phyloP scores from a whole-genome alignment of 2,888 invertebrate genomes.

The Fabriciana adippe region DNA sequence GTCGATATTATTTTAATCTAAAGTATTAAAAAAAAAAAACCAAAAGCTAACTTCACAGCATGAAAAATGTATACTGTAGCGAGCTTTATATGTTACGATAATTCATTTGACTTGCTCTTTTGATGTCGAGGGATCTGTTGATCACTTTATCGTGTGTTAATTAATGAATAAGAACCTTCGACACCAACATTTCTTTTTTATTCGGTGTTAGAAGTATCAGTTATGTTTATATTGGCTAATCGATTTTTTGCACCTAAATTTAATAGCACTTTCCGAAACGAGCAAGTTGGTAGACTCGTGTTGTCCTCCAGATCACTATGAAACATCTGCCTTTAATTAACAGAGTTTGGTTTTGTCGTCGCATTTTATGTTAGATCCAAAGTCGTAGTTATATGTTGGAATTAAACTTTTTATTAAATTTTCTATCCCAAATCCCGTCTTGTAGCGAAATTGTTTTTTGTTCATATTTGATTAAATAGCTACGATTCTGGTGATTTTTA shows the following conservation, averaged over 20 bases:
- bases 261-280: slow-evolving; percentile 28
- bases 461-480: not conserved
- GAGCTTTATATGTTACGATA: slow-evolving; percentile 59
- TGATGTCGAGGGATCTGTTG: slow-evolving; percentile 68
- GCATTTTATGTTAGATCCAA: not conserved
- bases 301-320: slow-evolving; percentile 33
- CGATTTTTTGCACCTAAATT: slow-evolving; percentile 26
- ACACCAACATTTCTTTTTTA: slow-evolving; percentile 46
- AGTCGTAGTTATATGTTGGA: not conserved
- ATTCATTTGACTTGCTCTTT: slow-evolving; percentile 80
- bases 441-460: not conserved
- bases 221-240: slow-evolving; percentile 33
- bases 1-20: not conserved
- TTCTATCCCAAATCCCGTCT: not conserved
- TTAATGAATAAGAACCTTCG: slow-evolving; percentile 67
- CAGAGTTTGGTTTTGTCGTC: slow-evolving; percentile 31
- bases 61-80: slow-evolving; percentile 38
- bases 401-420: not conserved
- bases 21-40: slow-evolving; percentile 36
- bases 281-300: slow-evolving; percentile 40
- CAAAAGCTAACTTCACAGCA: slow-evolving; percentile 57
- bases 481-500: slow-evolving; percentile 11
- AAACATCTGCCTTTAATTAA: slow-evolving; percentile 23
- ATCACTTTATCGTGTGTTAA: slow-evolving; percentile 45
- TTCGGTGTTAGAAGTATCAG: slow-evolving; percentile 22